Evolutionary conservation across 1,140 invertebrate species (phyloP).

Genomic region (Pseudachorutes palmiensis): DNA sequence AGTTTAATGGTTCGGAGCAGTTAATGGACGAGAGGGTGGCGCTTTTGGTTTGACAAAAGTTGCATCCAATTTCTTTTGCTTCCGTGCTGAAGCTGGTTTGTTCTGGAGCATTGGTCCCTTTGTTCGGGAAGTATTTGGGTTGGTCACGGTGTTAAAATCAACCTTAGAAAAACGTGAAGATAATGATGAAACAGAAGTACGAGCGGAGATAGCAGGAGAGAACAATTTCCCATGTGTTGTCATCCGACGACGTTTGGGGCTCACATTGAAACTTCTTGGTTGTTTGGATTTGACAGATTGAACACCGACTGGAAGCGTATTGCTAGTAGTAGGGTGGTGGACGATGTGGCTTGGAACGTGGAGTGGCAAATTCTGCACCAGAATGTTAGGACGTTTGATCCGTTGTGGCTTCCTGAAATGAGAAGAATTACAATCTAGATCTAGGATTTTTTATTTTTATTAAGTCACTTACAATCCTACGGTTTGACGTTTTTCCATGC

Average conservation of each 20-base stretch:
- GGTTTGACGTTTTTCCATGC: slow-evolving; percentile 23
- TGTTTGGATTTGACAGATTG: slow-evolving; percentile 13
- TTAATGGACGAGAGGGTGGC: background rate
- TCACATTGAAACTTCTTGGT: slow-evolving; percentile 14
- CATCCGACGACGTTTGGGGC: slow-evolving; percentile 28
- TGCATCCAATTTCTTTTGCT: background rate
- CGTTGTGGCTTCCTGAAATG: background rate
- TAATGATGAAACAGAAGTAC: background rate
- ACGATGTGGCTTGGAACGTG: background rate
- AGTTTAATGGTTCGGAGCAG: background rate
- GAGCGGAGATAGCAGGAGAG: background rate
- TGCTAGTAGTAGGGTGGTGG: background rate
- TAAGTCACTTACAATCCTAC: background rate
- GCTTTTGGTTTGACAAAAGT: background rate
- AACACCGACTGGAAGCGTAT: background rate
- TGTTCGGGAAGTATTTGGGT: too few relatives aligned
- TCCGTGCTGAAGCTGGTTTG: too few relatives aligned
- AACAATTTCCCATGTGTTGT: background rate
- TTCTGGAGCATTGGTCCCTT: too few relatives aligned
- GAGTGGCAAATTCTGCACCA: background rate
- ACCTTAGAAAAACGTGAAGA: too few relatives aligned
- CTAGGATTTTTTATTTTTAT: background rate
- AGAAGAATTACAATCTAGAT: background rate
- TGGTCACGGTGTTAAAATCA: too few relatives aligned
- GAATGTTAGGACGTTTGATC: background rate